Base-by-base conservation (phyloP, 1,140 invertebrate species). In the Portunus trituberculatus region DNA sequence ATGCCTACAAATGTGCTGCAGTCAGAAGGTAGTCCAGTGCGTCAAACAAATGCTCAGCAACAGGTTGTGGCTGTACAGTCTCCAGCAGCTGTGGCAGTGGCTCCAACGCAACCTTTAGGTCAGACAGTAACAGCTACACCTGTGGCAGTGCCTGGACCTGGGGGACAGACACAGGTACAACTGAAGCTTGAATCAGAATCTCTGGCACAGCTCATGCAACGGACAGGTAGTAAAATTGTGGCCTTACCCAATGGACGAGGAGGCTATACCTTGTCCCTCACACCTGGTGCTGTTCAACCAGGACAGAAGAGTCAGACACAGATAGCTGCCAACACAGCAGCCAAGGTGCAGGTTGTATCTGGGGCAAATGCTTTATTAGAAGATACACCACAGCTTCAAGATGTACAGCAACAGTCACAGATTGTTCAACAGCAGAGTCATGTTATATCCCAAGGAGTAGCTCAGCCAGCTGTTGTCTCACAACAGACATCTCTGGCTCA, bases 181-280 rank as follows among this genome's bases (percentile, higher is more conserved):
- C 45, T 96, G 0, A 94, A 95, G 16, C 87, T 96, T 16, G 92
- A 89, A 39, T 96, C 92, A 20, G 95, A 95, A 25, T 88, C 90
- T 25, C 82, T 96, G 52, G 93, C 96, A 14, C 95, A 96, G 45
- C 45, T 96, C 45, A 91, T 96, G 67, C 96, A 96, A 89, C 86
- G 95, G 88, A 96, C 95, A 29, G 96, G 96, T 0, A 94, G 95
- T 28, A 95, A 95, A 39, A 96, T 96, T 32, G 95, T 96, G 32
- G 96, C 96, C 28, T 92, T 96, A 45, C 96, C 96, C 31, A 96
- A 96, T 95, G 96, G 93, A 14, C 82, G 95, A 92, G 96, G 96
- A 28, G 96, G 96, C 4, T 96, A 96, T 82, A 96, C 93, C 83
- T 93, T 96, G 29, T 96, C 96, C 31, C 93, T 96, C 28, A 95